Base-by-base conservation (phyloP, 2,113 vertebrate genomes). In the Megalops atlanticus region DNA sequence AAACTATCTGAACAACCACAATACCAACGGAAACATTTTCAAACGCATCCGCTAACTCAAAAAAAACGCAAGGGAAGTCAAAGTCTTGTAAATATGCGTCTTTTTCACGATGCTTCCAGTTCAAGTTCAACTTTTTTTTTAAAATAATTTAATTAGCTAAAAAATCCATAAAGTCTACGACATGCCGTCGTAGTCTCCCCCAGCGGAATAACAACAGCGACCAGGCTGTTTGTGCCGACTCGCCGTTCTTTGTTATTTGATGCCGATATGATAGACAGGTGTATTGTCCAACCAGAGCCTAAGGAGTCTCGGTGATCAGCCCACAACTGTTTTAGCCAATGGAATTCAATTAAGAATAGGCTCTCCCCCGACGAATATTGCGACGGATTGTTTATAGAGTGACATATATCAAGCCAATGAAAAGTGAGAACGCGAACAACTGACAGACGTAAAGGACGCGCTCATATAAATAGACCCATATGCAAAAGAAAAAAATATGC, bases 261-360 rank as follows among this genome's bases (percentile, higher is more conserved):
- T 21, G 41, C 86, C 87, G 85, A 85, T 84, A 10, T 71, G 84
- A 91, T 14, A 69, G 90, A 83, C 86, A 64, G 2, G 35, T 1
- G n/a, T 0, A 5, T 0, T 24, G 64, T 35, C 92, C 90, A 93
- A 93, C 87, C 83, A 75, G 47, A 80, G 24, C 24, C 73, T 24
- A 24, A 43, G 2, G 15, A 43, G 8, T 2, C 0, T 8, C 7
- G 39, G 47, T 31, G 35, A 3, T 74, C 21, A 31, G 1, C 47
- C 64, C 58, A 54, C 86, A 89, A 86, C 88, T 90, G 90, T 91
- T 81, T 83, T 0, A 58, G 14, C 92, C 88, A 89, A 91, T 91
- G 40, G 39, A 0, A 15, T 18, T 0, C 0, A 72, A 14, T 24
- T 16, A 31, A 80, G 43, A 18, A 12, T 6, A 43, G 68, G 2